These are phyloP conservation scores for Laterallus jamaicensis DNA, from an alignment of 2,113 vertebrate species.

Conservation along the genomic window DNA sequence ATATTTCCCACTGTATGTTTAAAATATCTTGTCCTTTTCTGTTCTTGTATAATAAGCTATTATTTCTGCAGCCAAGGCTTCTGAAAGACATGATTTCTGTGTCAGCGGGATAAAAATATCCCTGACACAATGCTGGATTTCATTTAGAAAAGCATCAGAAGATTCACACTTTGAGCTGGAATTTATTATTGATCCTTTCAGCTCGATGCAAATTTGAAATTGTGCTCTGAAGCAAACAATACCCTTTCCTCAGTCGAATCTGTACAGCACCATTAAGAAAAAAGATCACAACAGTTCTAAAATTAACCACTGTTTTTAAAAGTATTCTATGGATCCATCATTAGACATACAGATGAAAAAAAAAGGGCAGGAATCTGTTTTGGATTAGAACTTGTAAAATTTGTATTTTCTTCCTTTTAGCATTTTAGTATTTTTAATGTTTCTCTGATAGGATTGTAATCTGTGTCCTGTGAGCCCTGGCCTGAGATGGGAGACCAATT, in stretches of 20 bases:
- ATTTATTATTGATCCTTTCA: constrained; percentile 46
- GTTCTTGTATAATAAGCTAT: neutral
- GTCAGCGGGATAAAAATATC: constrained; percentile 49
- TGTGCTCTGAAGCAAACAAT: neutral
- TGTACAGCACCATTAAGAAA: neutral
- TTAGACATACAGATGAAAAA: neutral
- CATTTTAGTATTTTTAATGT: neutral
- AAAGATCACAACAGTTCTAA: neutral
- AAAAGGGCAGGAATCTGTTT: neutral
- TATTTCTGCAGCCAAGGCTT: neutral
- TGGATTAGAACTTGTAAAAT: neutral
- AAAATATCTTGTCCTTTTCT: constrained; percentile 29
- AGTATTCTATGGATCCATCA: neutral
- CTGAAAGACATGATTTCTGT: constrained; percentile 32
- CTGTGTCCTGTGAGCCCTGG: neutral
- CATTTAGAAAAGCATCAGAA: constrained; percentile 31
- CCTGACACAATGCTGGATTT: neutral
- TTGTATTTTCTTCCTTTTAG: neutral
- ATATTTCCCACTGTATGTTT: neutral
- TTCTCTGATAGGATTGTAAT: neutral
- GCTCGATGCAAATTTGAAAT: neutral
- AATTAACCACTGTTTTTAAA: neutral
- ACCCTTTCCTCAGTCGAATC: neutral
- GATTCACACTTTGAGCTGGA: constrained; percentile 4
- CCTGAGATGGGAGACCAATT: neutral